phyloP scores from a whole-genome alignment of 2,113 vertebrate species.

The Neotoma lepida region DNA sequence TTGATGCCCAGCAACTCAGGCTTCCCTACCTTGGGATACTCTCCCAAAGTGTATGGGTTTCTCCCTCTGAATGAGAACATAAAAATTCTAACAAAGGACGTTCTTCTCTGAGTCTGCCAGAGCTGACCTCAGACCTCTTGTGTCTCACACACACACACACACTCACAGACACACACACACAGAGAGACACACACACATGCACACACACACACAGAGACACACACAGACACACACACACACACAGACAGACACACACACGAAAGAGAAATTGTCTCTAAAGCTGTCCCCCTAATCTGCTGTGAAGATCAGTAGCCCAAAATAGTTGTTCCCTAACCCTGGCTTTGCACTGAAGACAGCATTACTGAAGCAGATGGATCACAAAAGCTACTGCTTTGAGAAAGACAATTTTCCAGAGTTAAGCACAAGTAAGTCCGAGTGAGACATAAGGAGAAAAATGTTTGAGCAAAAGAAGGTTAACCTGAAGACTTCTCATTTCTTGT shows the following conservation, averaged over 20 bases:
- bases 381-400: neutral
- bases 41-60: conserved; percentile 83
- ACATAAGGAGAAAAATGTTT: neutral
- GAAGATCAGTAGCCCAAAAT: neutral
- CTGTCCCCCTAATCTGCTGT: conserved; percentile 46
- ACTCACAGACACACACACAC: no score
- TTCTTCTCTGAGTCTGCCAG: conserved; percentile 83
- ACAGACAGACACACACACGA: neutral
- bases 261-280: neutral
- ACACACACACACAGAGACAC: no score
- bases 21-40: conserved; percentile 81
- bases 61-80: conserved; percentile 82
- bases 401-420: conserved; percentile 67
- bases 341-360: neutral
- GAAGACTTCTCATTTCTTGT: neutral
- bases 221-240: no score
- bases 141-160: no score
- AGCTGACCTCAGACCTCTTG: conserved; percentile 67
- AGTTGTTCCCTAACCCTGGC: neutral
- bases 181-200: no score
- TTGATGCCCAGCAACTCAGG: conserved; percentile 76
- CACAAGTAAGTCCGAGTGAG: neutral
- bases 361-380: conserved; percentile 43
- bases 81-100: conserved; percentile 82
- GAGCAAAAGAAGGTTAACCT: neutral